Evolutionary conservation across 1,140 invertebrate genomes (phyloP).

Genomic region (Caenorhabditis brenneri): DNA sequence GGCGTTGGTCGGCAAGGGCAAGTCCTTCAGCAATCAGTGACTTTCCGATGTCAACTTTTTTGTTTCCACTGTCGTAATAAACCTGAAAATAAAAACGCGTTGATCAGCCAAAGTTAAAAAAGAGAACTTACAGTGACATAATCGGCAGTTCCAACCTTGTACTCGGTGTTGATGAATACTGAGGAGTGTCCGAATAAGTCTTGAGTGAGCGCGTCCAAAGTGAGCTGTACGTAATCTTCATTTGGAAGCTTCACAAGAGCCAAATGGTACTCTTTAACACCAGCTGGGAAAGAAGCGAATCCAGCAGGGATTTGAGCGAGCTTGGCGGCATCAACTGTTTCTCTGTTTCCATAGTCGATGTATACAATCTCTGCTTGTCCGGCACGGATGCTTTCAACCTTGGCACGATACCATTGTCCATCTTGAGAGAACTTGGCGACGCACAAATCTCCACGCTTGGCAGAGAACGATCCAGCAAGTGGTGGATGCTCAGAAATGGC

Average conservation of each 20-base stretch:
- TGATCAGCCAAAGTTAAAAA: background rate
- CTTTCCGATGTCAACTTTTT: conserved; percentile 82
- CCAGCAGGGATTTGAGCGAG: conserved; percentile 78
- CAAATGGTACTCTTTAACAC: conserved; percentile 84
- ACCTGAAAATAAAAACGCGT: conserved; percentile 19
- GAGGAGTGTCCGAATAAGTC: conserved; percentile 80
- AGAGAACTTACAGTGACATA: conserved; percentile 60
- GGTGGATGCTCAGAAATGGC: conserved; percentile 86
- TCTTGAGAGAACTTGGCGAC: conserved; percentile 86
- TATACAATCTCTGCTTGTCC: conserved; percentile 80
- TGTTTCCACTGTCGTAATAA: conserved; percentile 73
- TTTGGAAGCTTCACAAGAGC: conserved; percentile 83
- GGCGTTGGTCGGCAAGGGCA: conserved; percentile 81
- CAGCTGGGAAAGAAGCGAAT: conserved; percentile 80
- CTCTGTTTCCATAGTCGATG: conserved; percentile 92
- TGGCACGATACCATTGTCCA: conserved; percentile 87
- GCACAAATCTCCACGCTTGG: conserved; percentile 84
- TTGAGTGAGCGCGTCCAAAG: conserved; percentile 52
- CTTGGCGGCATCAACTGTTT: conserved; percentile 69
- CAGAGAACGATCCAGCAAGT: conserved; percentile 82
- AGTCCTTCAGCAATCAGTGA: conserved; percentile 84
- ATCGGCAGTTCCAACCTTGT: conserved; percentile 72
- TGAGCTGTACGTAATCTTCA: conserved; percentile 72
- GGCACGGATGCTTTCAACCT: conserved; percentile 84
- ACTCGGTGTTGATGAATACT: conserved; percentile 76